Percentiles rank a stretch among this genome's conserved stretches.
phyloP scores from a whole-genome alignment of 2,888 invertebrate species.

The Parnassius apollo region DNA sequence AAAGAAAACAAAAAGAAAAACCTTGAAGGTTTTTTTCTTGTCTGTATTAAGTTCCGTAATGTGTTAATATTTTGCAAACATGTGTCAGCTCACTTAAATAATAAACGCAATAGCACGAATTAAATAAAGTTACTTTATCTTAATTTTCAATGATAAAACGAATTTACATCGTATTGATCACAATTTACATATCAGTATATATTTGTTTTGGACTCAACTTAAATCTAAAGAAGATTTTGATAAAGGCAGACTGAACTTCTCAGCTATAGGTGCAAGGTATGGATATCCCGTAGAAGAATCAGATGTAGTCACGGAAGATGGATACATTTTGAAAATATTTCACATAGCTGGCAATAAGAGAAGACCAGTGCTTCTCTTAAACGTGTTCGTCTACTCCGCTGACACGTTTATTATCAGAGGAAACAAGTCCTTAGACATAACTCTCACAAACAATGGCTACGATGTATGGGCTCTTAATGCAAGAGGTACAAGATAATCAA shows the following conservation, averaged over 20 bases:
- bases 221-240: not conserved
- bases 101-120: no score
- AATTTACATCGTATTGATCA: not conserved
- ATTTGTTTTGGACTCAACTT: no score
- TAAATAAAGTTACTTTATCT: no score
- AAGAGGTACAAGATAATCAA: slow-evolving; percentile 82
- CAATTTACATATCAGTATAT: not conserved
- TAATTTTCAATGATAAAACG: slow-evolving; percentile 2
- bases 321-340: slow-evolving; percentile 33
- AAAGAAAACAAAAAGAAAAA: no score
- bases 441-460: slow-evolving; percentile 69
- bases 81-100: no score
- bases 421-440: slow-evolving; percentile 37
- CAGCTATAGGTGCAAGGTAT: slow-evolving; percentile 28
- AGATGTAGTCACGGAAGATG: slow-evolving; percentile 37
- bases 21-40: no score
- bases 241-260: slow-evolving; percentile 6
- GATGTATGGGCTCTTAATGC: slow-evolving; percentile 62
- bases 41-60: no score
- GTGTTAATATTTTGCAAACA: no score
- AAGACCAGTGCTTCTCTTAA: slow-evolving; percentile 23
- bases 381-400: slow-evolving; percentile 38
- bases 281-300: slow-evolving; percentile 32
- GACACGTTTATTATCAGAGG: slow-evolving; percentile 47
- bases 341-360: slow-evolving; percentile 29